Percentiles rank a stretch among this genome's conserved stretches.
phyloP scores from a whole-genome alignment of 1,140 invertebrate species.

The Cheumatopsyche charites region DNA sequence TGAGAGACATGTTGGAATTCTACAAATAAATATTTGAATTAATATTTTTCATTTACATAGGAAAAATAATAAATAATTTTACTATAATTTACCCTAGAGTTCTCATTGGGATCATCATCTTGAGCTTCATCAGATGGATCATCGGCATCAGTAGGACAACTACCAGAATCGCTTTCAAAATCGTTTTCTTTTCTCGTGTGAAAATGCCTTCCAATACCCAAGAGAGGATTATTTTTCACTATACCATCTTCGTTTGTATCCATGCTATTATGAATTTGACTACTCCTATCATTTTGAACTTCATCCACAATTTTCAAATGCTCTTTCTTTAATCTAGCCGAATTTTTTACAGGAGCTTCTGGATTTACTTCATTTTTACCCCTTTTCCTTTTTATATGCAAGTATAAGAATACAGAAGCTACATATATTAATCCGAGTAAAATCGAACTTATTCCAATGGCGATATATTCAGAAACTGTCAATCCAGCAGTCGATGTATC shows the following conservation, averaged over 20 bases:
- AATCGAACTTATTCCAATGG: slow-evolving; percentile 80
- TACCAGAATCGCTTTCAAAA: slow-evolving; percentile 60
- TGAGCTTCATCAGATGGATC: slow-evolving; percentile 37
- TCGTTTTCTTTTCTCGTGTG: slow-evolving; percentile 52
- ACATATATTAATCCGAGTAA: slow-evolving; percentile 82
- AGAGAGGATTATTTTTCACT: slow-evolving; percentile 77
- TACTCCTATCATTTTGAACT: slow-evolving; percentile 31
- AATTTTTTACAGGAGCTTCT: slow-evolving; percentile 52
- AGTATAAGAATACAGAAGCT: slow-evolving; percentile 79
- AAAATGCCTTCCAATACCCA: slow-evolving; percentile 67
- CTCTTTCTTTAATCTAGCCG: slow-evolving; percentile 35
- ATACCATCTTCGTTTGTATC: slow-evolving; percentile 63
- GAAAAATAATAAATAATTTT: not conserved
- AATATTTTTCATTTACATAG: not conserved
- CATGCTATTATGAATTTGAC: slow-evolving; percentile 50
- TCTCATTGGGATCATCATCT: slow-evolving; percentile 20
- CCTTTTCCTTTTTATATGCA: slow-evolving; percentile 70
- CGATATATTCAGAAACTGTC: slow-evolving; percentile 74
- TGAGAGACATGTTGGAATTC: slow-evolving; percentile 63
- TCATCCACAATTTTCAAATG: slow-evolving; percentile 38
- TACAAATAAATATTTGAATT: slow-evolving; percentile 7
- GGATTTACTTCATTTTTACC: slow-evolving; percentile 49
- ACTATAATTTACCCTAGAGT: slow-evolving; percentile 13
- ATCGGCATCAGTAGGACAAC: slow-evolving; percentile 56
- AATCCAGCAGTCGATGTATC: slow-evolving; percentile 60